Percentiles rank a stretch among this genome's conserved stretches.
Evolutionary conservation across 1,140 invertebrate genomes (phyloP).

Genomic region (Drosophila dunni): DNA sequence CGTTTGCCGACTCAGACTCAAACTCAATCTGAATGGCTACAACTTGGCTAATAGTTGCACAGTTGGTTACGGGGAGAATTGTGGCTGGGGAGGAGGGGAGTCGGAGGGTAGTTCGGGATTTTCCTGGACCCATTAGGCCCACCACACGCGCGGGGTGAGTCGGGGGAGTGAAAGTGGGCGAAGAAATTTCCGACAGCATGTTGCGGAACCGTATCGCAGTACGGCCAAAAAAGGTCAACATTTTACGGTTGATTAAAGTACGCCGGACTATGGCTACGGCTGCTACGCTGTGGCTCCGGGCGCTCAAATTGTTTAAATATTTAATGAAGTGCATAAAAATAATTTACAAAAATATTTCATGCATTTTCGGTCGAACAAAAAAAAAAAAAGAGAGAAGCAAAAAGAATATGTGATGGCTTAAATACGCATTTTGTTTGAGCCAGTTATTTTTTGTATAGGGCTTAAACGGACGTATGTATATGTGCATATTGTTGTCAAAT

Average conservation of each 20-base stretch:
- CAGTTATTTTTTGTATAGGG: constrained; percentile 17
- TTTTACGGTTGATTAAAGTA: constrained; percentile 83
- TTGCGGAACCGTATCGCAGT: constrained; percentile 49
- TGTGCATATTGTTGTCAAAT: constrained; percentile 73
- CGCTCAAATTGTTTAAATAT: constrained; percentile 77
- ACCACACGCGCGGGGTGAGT: constrained; percentile 49
- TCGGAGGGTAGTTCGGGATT: constrained; percentile 2
- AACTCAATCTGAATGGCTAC: constrained; percentile 27
- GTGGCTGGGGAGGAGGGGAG: too few species aligned
- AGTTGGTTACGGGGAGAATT: neutral
- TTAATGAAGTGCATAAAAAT: constrained; percentile 84
- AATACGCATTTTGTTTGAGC: constrained; percentile 43
- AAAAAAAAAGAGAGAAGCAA: too few species aligned
- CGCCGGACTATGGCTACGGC: constrained; percentile 52
- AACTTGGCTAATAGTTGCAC: constrained; percentile 50
- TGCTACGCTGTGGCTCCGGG: constrained; percentile 11
- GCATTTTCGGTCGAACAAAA: constrained; percentile 76
- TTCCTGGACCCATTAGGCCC: constrained; percentile 62
- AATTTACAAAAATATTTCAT: constrained; percentile 82
- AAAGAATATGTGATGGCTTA: constrained; percentile 19
- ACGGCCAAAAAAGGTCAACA: constrained; percentile 73
- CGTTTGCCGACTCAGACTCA: constrained; percentile 7
- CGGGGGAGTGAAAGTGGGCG: neutral
- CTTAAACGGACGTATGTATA: constrained; percentile 3
- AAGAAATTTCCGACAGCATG: constrained; percentile 73